Conservation (phyloP, 2,797 vertebrate genomes). For the Microhierax caerulescens region DNA sequence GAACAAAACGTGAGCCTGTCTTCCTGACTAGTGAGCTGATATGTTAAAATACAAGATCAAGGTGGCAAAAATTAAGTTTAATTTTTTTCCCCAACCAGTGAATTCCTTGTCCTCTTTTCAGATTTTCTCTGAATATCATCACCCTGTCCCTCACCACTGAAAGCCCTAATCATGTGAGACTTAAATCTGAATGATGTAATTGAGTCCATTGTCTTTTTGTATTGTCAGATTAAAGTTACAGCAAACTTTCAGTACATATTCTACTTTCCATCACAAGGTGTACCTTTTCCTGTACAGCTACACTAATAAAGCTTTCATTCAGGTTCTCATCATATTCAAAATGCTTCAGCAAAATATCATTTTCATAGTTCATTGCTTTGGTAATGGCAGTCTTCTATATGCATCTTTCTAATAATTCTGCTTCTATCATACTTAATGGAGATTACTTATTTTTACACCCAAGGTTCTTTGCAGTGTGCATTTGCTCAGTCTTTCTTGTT, state of each 20-base stretch:
- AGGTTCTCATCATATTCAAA: neutral
- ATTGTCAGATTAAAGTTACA: neutral
- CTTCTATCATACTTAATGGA: neutral
- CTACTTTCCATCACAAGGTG: neutral
- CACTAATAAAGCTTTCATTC: neutral
- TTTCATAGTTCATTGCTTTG: constrained; percentile 19
- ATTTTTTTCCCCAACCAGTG: neutral
- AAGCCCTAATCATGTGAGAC: neutral
- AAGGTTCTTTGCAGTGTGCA: neutral
- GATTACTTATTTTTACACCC: neutral
- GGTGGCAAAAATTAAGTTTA: neutral
- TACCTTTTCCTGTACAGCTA: neutral
- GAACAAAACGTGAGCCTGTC: neutral
- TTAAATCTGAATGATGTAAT: neutral
- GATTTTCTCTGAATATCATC: neutral
- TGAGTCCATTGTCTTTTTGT: neutral
- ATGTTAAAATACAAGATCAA: neutral
- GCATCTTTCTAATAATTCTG: neutral
- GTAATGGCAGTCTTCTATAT: constrained; percentile 1
- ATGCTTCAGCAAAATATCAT: neutral
- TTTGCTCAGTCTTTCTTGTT: neutral
- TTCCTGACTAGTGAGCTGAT: neutral
- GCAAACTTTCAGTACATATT: neutral
- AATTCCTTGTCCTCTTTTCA: neutral
- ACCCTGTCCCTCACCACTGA: neutral